Base-by-base conservation (phyloP, 2,888 invertebrate species). In the Ramazzottius varieornatus region DNA sequence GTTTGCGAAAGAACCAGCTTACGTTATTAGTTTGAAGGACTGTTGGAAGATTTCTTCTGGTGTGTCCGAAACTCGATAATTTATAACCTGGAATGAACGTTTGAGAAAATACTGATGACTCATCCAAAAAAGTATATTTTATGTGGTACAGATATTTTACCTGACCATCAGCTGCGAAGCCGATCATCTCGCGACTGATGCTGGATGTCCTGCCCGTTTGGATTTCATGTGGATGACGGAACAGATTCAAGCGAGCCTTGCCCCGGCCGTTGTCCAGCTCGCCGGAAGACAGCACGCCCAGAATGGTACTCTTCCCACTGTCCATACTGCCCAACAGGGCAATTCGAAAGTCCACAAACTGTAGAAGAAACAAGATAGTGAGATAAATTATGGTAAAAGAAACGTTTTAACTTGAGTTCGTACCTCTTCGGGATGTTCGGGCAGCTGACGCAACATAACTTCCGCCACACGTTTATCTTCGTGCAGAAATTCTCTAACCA, bases 301-400 rank as follows among this genome's bases (percentile, higher is more conserved):
- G 81, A 34, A 96, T 80, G 0, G 94, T 96, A 2, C 92, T 92
- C 75, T 96, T 96, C n/a, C 94, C 94, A 1, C 89, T 90, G 77
- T 93, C 92, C 70, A 90, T 90, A 70, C 88, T 88, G 0, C 96
- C 96, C 74, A 93, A 82, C 34, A 96, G 92, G 0, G 93, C 93
- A 1, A 92, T 83, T 65, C 92, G 79, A 63, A 96, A 80, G 75
- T 96, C 94, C 65, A 91, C 76, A 68, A 78, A 78, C 54, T 54
- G 54, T 29, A 54, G 24, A 8, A 54, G 4, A 54, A 4, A 54
- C 20, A 54, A 40, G 40, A 40, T 20, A 40, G 40, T 13, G 8
- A 40, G 40, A 40, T 20, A 40, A 40, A 40, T 40, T n/a, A n/a
- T n/a, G n/a, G n/a, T n/a, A n/a, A n/a, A n/a, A n/a, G n/a, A n/a